Conservation (phyloP, 64 coral and sea anemone genomes). For the Trachythela sp. region DNA sequence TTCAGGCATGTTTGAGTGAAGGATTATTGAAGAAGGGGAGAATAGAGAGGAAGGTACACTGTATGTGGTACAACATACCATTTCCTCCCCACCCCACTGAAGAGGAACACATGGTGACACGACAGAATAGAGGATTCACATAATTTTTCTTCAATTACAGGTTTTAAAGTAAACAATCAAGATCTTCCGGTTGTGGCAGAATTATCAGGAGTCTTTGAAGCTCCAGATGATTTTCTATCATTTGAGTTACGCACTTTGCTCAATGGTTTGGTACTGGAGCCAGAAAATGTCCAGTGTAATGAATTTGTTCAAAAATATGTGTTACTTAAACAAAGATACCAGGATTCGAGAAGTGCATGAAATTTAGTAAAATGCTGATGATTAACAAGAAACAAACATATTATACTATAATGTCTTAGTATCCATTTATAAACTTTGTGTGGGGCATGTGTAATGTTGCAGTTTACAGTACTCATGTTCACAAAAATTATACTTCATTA, state of each 20-base stretch:
- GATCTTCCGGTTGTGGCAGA: background rate
- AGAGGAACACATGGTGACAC: background rate
- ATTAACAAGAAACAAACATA: background rate
- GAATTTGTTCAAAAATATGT: background rate
- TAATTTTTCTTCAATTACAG: background rate
- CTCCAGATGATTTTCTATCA: slow-evolving; percentile 2
- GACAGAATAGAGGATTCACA: background rate
- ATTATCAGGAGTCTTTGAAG: background rate
- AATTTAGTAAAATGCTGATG: background rate
- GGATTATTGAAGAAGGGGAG: no score
- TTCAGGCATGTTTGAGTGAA: no score
- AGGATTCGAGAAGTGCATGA: background rate
- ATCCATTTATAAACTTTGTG: no score
- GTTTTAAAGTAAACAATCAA: background rate
- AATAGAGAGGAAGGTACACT: no score
- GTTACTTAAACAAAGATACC: background rate
- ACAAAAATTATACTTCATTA: no score
- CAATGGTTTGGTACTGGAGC: background rate
- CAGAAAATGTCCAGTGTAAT: background rate
- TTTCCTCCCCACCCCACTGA: background rate
- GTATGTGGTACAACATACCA: background rate
- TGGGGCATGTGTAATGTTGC: no score
- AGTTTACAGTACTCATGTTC: no score
- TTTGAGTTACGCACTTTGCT: background rate
- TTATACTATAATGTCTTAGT: no score